A percentile compares a stretch with the other conserved stretches of the same genome.
These are phyloP conservation scores for Aphaenogaster rudis DNA, from an alignment of 1,140 invertebrate genomes.

Conservation along the genomic window DNA sequence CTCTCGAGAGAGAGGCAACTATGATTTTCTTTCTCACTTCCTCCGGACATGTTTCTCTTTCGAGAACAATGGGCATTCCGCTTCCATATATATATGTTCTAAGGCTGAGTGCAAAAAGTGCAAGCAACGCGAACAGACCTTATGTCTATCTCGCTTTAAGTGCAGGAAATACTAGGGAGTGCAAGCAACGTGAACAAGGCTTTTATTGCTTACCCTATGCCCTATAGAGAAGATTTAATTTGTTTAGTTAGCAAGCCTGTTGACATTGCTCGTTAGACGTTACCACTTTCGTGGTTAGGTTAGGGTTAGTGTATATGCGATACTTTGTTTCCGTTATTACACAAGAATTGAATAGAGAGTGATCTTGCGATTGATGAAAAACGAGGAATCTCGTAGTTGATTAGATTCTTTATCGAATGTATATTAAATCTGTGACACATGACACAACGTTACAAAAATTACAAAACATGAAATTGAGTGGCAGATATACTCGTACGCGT, in stretches of 20 bases:
- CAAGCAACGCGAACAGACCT: no score
- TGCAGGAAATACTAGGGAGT: no score
- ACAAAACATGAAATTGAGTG: neutral
- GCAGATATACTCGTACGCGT: neutral
- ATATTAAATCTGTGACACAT: neutral
- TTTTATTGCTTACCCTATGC: neutral
- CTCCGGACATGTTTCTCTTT: no score
- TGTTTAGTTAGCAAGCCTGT: slow-evolving; percentile 11
- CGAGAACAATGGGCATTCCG: no score
- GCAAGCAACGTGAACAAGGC: no score
- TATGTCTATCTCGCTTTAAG: no score
- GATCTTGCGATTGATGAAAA: neutral
- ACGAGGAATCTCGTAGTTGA: neutral
- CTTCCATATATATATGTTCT: no score
- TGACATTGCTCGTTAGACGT: neutral
- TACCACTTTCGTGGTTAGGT: neutral
- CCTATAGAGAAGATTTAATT: neutral
- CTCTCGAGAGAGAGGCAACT: no score
- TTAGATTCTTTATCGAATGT: neutral
- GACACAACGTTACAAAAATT: neutral
- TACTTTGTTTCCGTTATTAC: slow-evolving; percentile 13
- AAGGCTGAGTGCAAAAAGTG: no score
- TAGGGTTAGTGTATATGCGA: slow-evolving; percentile 4
- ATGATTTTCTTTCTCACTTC: no score
- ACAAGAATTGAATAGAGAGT: slow-evolving; percentile 1